Evolutionary conservation across 2,113 vertebrate species (phyloP).

Genomic region (Nettapus auritus): DNA sequence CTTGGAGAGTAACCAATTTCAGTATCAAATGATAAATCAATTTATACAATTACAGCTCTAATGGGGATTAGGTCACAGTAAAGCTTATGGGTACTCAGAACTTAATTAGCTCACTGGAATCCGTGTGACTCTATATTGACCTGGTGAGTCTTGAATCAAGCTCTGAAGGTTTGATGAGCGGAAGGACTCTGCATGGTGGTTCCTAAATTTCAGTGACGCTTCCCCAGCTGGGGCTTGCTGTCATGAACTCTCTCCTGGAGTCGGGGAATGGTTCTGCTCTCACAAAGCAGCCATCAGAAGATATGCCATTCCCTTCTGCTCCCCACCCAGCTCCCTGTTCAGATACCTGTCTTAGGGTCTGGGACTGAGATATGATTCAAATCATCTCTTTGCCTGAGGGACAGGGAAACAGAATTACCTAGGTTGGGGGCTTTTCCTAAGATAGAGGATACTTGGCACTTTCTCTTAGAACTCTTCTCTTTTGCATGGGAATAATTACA

Average conservation of each 20-base stretch:
- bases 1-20: conserved; percentile 28
- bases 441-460: neutral
- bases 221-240: neutral
- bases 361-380: neutral
- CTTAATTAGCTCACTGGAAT: conserved; percentile 58
- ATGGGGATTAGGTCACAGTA: conserved; percentile 45
- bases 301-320: neutral
- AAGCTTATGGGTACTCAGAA: conserved; percentile 48
- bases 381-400: neutral
- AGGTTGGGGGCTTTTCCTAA: neutral
- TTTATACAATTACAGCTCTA: conserved; percentile 49
- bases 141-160: neutral
- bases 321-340: accelerated
- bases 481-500: neutral
- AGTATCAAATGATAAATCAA: conserved; percentile 53
- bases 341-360: neutral
- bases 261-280: neutral
- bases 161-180: conserved; percentile 4
- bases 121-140: conserved; percentile 17
- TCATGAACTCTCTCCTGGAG: neutral
- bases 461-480: neutral
- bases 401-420: neutral
- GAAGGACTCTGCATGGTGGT: neutral
- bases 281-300: neutral
- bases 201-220: neutral